Base-by-base conservation (phyloP, 2,113 vertebrate species). In the Aspiorhynchus laticeps region DNA sequence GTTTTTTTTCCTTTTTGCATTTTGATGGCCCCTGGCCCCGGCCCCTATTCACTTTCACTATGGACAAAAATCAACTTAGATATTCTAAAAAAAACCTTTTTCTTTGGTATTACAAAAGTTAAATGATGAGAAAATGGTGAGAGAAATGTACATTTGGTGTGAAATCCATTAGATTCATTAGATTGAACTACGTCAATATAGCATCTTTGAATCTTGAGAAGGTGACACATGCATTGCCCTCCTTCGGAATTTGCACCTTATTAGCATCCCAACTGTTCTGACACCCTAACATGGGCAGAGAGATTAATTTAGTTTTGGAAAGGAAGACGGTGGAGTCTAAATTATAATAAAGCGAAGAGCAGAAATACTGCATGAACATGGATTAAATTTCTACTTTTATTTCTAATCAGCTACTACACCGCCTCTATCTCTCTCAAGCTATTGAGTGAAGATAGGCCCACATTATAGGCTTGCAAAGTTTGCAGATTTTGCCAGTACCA, bases 231-330 rank as follows among this genome's bases (percentile, higher is more conserved):
- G 73, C 71, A 48, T 46, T 85, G 84, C 84, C 73, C 84, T 77
- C 73, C 84, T 63, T 77, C 84, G 7, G 84, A 85, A 85, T 65
- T 85, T 61, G 38, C 73, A 85, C 73, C 48, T 85, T 77, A 85
- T 85, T 85, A 85, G n/a, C 84, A 77, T 61, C 26, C 84, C 84
- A 85, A 85, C 84, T 85, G 84, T 85, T 85, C 38, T 43, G 53
- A 9, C 56, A 59, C 51, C 73, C 51, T 53, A 26, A 77, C 14
- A 0, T 14, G 0, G 9, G 53, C 21, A 61, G 38, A 38, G 38
- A 81, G 80, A 82, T 82, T n/a, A 46, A 67, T 82, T 82, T 82
- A 82, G 38, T 82, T 67, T 65, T 67, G n/a, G 36, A 67, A 28
- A 8, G 24, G 8, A 82, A 11, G 38, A 82, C 17, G 2, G n/a